Percentiles rank a stretch among this genome's conserved stretches.
Conservation (phyloP, 2,888 invertebrate genomes). For the Dichetophora obliterata region DNA sequence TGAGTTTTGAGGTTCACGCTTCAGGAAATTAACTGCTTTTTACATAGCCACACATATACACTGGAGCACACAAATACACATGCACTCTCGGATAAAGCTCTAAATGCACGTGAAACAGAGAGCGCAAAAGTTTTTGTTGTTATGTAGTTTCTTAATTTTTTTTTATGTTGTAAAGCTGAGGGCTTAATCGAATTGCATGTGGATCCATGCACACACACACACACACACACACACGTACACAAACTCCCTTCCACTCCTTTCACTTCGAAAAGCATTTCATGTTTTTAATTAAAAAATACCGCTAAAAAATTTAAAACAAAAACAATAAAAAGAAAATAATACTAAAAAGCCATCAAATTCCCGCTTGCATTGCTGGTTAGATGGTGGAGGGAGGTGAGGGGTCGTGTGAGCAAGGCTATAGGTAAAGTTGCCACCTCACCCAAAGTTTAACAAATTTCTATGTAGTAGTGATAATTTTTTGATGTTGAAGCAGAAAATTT, state of each 20-base stretch:
- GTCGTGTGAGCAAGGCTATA: background rate
- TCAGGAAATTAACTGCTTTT: constrained; percentile 17
- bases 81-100: background rate
- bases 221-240: background rate
- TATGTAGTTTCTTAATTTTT: background rate
- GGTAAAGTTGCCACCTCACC: background rate
- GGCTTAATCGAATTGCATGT: constrained; percentile 8
- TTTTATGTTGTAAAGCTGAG: background rate
- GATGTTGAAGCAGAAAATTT: too few species aligned
- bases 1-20: constrained; percentile 22
- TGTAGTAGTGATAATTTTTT: too few species aligned
- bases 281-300: constrained; percentile 4
- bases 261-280: too few species aligned
- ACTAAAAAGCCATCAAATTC: too few species aligned
- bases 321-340: too few species aligned
- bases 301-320: background rate
- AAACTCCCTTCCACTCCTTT: background rate
- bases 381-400: background rate
- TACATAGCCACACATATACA: background rate
- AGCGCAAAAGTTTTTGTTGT: background rate
- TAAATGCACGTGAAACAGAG: background rate
- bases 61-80: background rate
- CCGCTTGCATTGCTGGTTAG: too few species aligned
- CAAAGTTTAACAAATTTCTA: too few species aligned
- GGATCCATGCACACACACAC: background rate